Evolutionary conservation across 2,797 vertebrate genomes (phyloP), one percentile per base, ranked within the genome.

Genomic region (Microctenopoma steveboyesi): DNA sequence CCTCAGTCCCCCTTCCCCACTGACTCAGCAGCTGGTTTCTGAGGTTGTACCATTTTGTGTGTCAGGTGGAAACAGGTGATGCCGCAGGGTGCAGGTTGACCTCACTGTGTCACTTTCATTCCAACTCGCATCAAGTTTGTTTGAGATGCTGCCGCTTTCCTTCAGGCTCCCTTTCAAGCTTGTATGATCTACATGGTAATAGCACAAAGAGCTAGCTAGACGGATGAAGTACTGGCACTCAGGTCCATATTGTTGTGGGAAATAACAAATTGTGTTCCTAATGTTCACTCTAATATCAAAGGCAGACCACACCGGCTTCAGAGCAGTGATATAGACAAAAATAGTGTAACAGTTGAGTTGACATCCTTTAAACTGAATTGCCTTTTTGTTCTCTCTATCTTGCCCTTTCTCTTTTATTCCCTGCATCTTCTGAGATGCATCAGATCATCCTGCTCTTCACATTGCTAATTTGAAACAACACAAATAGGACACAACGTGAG

Each of bases 51-150:
- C 67, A 74, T 76, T 82, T 72, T 82, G 72, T 64, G 65, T 86
- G 86, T 89, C 81, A 83, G 80, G 86, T 89, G 74, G 81, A 69
- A 89, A 85, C 85, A 90, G 89, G 89, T 91, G 86, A 83, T 15
- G 74, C 88, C 42, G 66, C 76, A 30, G 77, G 86, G 67, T 64
- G 61, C 76, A 47, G 22, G 50, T 56, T 89, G 90, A 89, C 90
- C 90, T 87, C 83, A 74, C 89, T 89, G 70, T 88, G 90, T 89
- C 89, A 84, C 78, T 88, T 86, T 88, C 75, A 70, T 69, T 90
- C 70, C 61, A 8, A 27, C 76, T 90, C 85, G 86, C 54, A 58
- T 88, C 84, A 84, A 63, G 79, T 79, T 80, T 69, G 72, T 79
- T 54, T 74, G 68, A 86, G 77, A 74, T 0, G 61, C 71, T 48